Conservation (phyloP, 2,113 vertebrate genomes). For the Dermatemys mawii region DNA sequence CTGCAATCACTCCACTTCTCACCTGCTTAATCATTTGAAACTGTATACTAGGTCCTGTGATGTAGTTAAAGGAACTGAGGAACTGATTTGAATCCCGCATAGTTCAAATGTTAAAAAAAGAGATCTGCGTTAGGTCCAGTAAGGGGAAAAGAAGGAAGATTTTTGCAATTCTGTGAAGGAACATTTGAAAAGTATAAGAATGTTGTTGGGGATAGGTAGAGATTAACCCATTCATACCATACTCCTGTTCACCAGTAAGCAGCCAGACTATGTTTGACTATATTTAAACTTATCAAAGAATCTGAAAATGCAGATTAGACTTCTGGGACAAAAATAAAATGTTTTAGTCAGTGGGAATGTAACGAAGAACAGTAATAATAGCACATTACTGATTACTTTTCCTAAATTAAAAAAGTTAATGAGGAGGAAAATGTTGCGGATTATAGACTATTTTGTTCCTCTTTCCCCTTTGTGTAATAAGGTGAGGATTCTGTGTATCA, state of each 20-base stretch:
- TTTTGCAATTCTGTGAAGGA: neutral
- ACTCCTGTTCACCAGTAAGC: neutral
- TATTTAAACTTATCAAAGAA: slow-evolving; percentile 2
- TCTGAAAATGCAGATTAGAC: neutral
- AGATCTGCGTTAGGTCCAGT: neutral
- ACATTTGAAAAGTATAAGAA: neutral
- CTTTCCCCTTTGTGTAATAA: neutral
- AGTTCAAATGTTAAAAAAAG: neutral
- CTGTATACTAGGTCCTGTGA: neutral
- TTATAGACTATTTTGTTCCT: neutral
- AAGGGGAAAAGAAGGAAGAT: neutral
- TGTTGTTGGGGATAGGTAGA: neutral
- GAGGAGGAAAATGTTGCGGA: slow-evolving; percentile 18
- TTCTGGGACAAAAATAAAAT: slow-evolving; percentile 26
- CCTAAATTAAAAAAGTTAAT: slow-evolving; percentile 58
- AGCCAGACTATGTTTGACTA: neutral
- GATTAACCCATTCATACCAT: neutral
- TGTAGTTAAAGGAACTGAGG: neutral
- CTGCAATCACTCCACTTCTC: neutral
- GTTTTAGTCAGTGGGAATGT: neutral
- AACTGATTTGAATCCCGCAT: neutral
- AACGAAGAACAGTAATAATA: slow-evolving; percentile 33
- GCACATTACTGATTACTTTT: slow-evolving; percentile 26
- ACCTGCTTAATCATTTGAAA: neutral
- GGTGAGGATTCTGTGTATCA: neutral